phyloP scores from a whole-genome alignment of 2,888 invertebrate species.

The Sylvicola cinctus region DNA sequence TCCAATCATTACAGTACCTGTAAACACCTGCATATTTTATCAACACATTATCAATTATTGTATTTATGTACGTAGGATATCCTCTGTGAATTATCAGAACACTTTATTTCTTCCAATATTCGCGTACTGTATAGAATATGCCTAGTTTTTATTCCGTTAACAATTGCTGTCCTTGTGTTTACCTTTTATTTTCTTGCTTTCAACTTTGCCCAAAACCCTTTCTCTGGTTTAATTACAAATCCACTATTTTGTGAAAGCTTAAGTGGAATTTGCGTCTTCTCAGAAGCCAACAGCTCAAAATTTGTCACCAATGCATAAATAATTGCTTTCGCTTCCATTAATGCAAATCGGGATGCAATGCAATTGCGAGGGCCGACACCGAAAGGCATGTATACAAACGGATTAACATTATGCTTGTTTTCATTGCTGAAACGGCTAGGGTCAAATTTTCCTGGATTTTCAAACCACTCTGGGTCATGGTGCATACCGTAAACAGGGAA shows the following conservation, averaged over 20 bases:
- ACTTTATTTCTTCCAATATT: too few species aligned
- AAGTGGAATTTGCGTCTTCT: conserved; percentile 14
- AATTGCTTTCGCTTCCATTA: conserved; percentile 17
- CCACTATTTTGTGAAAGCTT: not conserved
- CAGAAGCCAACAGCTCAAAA: conserved; percentile 15
- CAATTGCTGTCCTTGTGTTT: too few species aligned
- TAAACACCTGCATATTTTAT: too few species aligned
- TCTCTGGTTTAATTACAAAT: not conserved
- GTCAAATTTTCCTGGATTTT: conserved; percentile 11
- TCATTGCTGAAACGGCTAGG: conserved; percentile 16
- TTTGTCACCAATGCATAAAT: conserved; percentile 13
- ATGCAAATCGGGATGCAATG: conserved; percentile 14
- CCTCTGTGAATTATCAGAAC: too few species aligned
- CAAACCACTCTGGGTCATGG: not conserved
- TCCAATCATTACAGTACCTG: too few species aligned
- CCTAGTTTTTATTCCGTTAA: too few species aligned
- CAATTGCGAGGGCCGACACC: conserved; percentile 7
- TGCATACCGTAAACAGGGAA: not conserved
- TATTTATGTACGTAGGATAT: too few species aligned
- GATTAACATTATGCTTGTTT: conserved; percentile 5
- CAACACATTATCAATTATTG: too few species aligned
- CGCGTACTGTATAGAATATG: too few species aligned
- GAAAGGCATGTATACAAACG: conserved; percentile 7
- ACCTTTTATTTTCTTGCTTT: too few species aligned
- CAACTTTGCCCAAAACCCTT: not conserved